A percentile compares a stretch with the other conserved stretches of the same genome.
Evolutionary conservation across 2,888 invertebrate genomes (phyloP).

Genomic region (Brenthis daphne): DNA sequence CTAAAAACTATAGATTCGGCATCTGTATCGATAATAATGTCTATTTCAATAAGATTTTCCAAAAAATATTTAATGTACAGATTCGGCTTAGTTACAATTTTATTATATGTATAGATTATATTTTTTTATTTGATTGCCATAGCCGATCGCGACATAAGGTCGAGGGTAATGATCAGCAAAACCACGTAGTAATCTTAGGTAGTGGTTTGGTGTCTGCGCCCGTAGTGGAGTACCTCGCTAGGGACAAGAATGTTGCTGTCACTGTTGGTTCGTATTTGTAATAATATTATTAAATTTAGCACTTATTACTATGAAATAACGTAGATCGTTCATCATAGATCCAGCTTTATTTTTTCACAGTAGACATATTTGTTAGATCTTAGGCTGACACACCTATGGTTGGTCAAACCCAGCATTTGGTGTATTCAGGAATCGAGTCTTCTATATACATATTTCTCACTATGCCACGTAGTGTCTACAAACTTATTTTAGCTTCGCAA

Average conservation of each 20-base stretch:
- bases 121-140: slow-evolving; percentile 16
- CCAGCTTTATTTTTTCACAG: no score
- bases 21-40: no score
- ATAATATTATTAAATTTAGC: neutral
- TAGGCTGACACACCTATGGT: no score
- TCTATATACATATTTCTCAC: neutral
- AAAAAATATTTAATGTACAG: no score
- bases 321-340: no score
- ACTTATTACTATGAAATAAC: neutral
- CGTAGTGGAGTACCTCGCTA: slow-evolving; percentile 95
- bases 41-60: no score
- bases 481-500: slow-evolving; percentile 84
- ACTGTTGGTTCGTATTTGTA: slow-evolving; percentile 84
- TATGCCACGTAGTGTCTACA: neutral
- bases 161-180: slow-evolving; percentile 84
- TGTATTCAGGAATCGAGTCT: no score
- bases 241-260: slow-evolving; percentile 90
- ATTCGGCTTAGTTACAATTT: no score
- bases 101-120: no score
- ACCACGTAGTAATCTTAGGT: slow-evolving; percentile 93
- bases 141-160: slow-evolving; percentile 88
- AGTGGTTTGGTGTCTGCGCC: slow-evolving; percentile 98
- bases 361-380: no score
- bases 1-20: no score
- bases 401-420: no score